Conservation (phyloP, 2,888 invertebrate genomes). For the Arrhopalites spinosus region DNA sequence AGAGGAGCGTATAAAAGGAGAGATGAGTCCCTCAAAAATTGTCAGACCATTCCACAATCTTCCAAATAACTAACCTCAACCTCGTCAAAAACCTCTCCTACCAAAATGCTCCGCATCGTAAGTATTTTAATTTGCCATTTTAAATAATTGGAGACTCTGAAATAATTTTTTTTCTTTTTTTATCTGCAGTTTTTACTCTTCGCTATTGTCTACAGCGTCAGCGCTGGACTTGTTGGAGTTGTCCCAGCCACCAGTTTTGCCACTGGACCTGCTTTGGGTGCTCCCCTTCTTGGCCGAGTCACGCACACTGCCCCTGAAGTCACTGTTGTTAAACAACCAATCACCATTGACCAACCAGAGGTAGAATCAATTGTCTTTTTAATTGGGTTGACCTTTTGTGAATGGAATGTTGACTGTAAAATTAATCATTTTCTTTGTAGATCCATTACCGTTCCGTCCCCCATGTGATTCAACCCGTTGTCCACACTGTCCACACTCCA, state of each 20-base stretch:
- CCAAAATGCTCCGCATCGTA: constrained; percentile 28
- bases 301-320: constrained; percentile 58
- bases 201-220: constrained; percentile 44
- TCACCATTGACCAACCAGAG: constrained; percentile 58
- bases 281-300: constrained; percentile 58
- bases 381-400: constrained; percentile 20
- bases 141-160: not conserved
- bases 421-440: constrained; percentile 13
- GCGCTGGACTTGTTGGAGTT: constrained; percentile 46
- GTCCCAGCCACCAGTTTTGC: constrained; percentile 38
- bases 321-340: constrained; percentile 58
- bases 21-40: no score
- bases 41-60: no score
- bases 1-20: no score
- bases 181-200: constrained; percentile 46
- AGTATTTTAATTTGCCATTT: not conserved
- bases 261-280: constrained; percentile 54
- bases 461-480: constrained; percentile 41
- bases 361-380: constrained; percentile 56
- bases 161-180: not conserved
- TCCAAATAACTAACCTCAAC: no score
- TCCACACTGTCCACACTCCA: not conserved
- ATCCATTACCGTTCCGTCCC: constrained; percentile 45
- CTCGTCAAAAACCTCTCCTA: not conserved
- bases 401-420: not conserved